Evolutionary conservation across 2,113 vertebrate genomes (phyloP), one percentile per base, ranked within the genome.

Genomic region (Cyrtonyx montezumae): DNA sequence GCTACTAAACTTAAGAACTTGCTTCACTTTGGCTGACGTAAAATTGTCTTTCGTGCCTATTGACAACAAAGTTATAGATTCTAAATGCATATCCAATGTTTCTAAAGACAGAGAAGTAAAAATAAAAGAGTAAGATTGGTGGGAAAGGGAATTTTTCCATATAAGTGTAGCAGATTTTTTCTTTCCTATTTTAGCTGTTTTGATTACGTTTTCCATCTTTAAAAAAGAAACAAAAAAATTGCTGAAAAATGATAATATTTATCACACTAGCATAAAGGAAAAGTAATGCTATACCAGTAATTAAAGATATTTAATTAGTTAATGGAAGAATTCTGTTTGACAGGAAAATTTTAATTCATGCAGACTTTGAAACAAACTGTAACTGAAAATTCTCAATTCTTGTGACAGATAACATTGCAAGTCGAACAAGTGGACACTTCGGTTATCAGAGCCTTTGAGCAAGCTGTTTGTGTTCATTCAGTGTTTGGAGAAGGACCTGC

Each of bases 141-240:
- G 2, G 28, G 4, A 77, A 80, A 56, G 15, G 11, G 4, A 62
- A 5, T 0, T 46, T 85, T 43, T 71, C 28, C 19, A 8, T 56
- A 62, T 74, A 56, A 46, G 4, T 20, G 56, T 3, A 79, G 6
- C 4, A 55, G 28, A 68, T 51, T 20, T 1, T 0, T 18, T 1
- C 0, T 5, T 28, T 66, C 74, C 28, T 45, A 40, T 49, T 2
- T 85, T 58, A 36, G 23, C 42, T 9, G 6, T 30, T 75, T 43
- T 85, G 14, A n/a, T 34, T 6, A 7, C 11, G 43, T 30, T 45
- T 34, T 63, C 8, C 5, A 37, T 48, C 6, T 65, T 43, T 26
- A 2, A 19, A 36, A 65, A 30, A 77, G 34, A 56, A 30, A 58
- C 1, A 45, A 13, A 79, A 69, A 36, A 13, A 40, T 4, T 15